These are phyloP conservation scores for Dasyornis broadbenti DNA, from an alignment of 2,113 vertebrate genomes.

Conservation along the genomic window DNA sequence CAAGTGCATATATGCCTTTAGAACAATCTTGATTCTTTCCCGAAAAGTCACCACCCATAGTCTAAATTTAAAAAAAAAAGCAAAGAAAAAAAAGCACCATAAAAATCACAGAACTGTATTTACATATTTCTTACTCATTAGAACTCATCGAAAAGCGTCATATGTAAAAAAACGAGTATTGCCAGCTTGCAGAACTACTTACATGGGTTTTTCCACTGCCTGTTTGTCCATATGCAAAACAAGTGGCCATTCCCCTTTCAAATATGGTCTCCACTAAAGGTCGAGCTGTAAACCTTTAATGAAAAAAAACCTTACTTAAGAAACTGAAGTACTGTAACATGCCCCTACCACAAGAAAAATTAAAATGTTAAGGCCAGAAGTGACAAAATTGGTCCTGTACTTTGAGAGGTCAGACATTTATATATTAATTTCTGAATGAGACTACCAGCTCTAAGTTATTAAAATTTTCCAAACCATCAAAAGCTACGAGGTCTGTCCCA, in stretches of 20 bases:
- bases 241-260: conserved; percentile 97
- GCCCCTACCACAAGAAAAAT: neutral
- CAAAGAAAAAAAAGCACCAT: neutral
- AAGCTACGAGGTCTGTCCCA: neutral
- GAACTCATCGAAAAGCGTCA: neutral
- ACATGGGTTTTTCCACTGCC: conserved; percentile 98
- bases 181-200: conserved; percentile 53
- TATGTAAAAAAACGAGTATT: neutral
- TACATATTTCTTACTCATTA: neutral
- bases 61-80: conserved; percentile 69
- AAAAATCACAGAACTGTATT: neutral
- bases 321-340: neutral
- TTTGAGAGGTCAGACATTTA: neutral
- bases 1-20: conserved; percentile 96
- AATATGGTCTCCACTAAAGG: conserved; percentile 97
- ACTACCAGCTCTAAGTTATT: neutral
- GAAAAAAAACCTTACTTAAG: neutral
- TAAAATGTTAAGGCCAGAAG: neutral
- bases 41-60: conserved; percentile 97
- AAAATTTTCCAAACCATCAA: neutral
- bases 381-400: neutral
- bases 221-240: conserved; percentile 97
- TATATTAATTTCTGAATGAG: neutral
- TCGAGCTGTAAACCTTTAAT: conserved; percentile 90
- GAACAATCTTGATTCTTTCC: conserved; percentile 98